Base-by-base conservation (phyloP, 2,888 invertebrate species). In the Nysson spinosus region DNA sequence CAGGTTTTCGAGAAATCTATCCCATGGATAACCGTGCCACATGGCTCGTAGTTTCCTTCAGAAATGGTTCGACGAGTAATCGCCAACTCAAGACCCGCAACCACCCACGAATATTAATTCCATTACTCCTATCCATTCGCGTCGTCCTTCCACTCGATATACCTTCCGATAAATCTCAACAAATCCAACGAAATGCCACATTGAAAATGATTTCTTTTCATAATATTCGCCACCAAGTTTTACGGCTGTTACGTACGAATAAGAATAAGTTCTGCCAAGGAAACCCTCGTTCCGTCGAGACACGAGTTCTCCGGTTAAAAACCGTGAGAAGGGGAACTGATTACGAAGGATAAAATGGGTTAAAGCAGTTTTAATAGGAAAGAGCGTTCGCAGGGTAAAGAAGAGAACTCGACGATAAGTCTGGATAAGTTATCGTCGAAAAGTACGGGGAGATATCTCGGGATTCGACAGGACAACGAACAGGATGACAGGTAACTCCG, bases 391-490 rank as follows among this genome's bases (percentile, higher is more conserved):
- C n/a, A n/a, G n/a, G n/a, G n/a, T n/a, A n/a, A n/a, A n/a, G n/a
- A n/a, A n/a, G n/a, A n/a, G n/a, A n/a, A n/a, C n/a, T 37, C 12
- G 32, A 14, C 32, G 11, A 14, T 14, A 11, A 12, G n/a, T n/a
- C n/a, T n/a, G n/a, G n/a, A n/a, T n/a, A n/a, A n/a, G n/a, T n/a
- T n/a, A n/a, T n/a, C n/a, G n/a, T n/a, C n/a, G n/a, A n/a, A n/a
- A n/a, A n/a, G n/a, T n/a, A n/a, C n/a, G n/a, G n/a, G n/a, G 17
- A 17, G 30, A 69, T 69, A 60, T 69, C 60, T 69, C 63, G 69
- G 43, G 51, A 69, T 64, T 69, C 60, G 69, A 43, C n/a, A 28
- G 40, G 11, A 16, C 35, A 40, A 44, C 35, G 60, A 34, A 16
- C 14, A 24, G 22, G 16, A 26, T 58, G 66, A 67, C 50, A 51